Base-by-base conservation (phyloP, 2,797 vertebrate species). In the Chloroceryle inda region DNA sequence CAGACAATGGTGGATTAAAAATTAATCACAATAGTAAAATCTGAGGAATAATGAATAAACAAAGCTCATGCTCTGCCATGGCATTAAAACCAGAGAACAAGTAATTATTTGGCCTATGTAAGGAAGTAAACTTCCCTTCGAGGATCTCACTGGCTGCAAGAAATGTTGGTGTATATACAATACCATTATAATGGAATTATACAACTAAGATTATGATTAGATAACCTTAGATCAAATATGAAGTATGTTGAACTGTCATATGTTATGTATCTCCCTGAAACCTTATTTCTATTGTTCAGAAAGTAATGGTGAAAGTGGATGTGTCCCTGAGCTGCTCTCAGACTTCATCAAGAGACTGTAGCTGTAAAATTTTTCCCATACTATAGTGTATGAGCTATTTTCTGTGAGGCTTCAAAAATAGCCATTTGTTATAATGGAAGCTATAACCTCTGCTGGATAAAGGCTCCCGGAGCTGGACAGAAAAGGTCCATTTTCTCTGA, bases 161-260 rank as follows among this genome's bases (percentile, higher is more conserved):
- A 82, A 49, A 76, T 64, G 1, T 19, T 26, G 27, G 50, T 31
- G 29, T 16, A 19, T 53, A 53, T 53, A 31, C 29, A 53, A 53
- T 53, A 22, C 27, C 17, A 53, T 53, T 31, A 53, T 18, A 53
- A 53, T 53, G 52, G 52, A 11, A 53, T 52, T n/a, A 68, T 8
- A 33, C 93, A 94, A 69, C 11, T 62, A 81, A 49, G 29, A 68
- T 93, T 95, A 92, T 76, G 87, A 74, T 90, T 66, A 81, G 10
- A 73, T 71, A 94, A 50, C 4, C 20, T 10, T 16, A 11, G 37
- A n/a, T 92, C 92, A 92, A 80, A 82, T 78, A 56, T 63, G 53
- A 79, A 56, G 17, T 15, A 52, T 33, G 0, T 61, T 59, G 10
- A 93, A 42, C 13, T 66, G 24, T 68, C 40, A 49, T 16, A 21